These are phyloP conservation scores for Stomatorhinus ivindoensis DNA, from an alignment of 2,113 vertebrate species.

Conservation along the genomic window DNA sequence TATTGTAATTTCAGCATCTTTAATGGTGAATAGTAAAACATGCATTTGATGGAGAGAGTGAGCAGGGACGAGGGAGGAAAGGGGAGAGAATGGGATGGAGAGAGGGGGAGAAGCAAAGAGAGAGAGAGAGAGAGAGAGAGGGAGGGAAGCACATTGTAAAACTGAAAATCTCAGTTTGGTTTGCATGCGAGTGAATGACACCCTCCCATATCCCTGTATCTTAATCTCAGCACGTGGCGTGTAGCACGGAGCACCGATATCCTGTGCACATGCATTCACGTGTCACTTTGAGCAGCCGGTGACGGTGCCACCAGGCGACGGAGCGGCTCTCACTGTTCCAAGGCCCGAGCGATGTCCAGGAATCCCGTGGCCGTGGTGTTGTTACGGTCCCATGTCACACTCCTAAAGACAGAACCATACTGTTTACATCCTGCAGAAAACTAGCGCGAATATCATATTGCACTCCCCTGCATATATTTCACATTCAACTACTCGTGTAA, in stretches of 20 bases:
- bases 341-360: constrained; percentile 77
- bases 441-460: neutral
- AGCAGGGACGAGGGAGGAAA: neutral
- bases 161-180: neutral
- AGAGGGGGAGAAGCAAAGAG: neutral
- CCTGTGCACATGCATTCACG: neutral
- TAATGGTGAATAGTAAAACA: neutral
- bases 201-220: neutral
- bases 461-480: neutral
- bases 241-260: neutral
- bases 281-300: neutral
- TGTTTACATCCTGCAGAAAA: neutral
- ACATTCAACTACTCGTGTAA: neutral
- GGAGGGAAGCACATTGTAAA: neutral
- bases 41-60: neutral
- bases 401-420: constrained; percentile 49
- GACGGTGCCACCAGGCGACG: neutral
- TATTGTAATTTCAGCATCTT: neutral
- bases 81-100: neutral
- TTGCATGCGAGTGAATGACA: neutral
- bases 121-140: neutral
- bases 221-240: neutral
- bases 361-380: constrained; percentile 76
- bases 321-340: constrained; percentile 74
- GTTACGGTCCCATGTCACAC: constrained; percentile 84